A percentile compares a stretch with the other conserved stretches of the same genome.
Evolutionary conservation across 2,888 invertebrate genomes (phyloP).

Genomic region (Eupithecia dodoneata): DNA sequence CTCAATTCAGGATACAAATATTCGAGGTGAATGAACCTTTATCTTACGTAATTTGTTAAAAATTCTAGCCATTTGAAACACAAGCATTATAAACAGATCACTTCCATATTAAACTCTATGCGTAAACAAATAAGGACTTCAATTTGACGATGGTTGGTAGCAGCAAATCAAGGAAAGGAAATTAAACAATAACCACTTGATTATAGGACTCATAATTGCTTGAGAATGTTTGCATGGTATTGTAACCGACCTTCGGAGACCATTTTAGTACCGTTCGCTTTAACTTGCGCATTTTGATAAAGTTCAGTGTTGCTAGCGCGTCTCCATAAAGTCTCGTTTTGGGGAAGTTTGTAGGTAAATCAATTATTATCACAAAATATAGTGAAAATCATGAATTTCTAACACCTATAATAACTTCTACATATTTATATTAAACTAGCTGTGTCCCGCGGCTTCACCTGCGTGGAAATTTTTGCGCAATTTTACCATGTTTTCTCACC

Average conservation of each 20-base stretch:
- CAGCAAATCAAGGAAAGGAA: background rate
- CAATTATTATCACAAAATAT: background rate
- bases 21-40: background rate
- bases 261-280: conserved; percentile 54
- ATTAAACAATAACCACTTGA: conserved; percentile 6
- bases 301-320: conserved; percentile 49
- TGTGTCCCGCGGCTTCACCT: too few species aligned
- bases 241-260: conserved; percentile 53
- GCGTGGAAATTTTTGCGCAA: too few species aligned
- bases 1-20: background rate
- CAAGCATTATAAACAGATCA: background rate
- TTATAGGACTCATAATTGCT: conserved; percentile 30
- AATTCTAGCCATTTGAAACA: background rate
- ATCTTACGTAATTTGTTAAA: background rate
- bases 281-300: conserved; percentile 55
- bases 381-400: too few species aligned
- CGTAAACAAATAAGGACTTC: background rate
- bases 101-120: conserved; percentile 23
- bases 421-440: too few species aligned
- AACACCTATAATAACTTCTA: too few species aligned
- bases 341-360: conserved; percentile 16
- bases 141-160: background rate
- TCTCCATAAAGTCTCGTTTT: conserved; percentile 1
- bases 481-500: too few species aligned
- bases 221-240: conserved; percentile 41